Conservation (phyloP, 2,888 invertebrate genomes). For the Heterodera filipjevi region DNA sequence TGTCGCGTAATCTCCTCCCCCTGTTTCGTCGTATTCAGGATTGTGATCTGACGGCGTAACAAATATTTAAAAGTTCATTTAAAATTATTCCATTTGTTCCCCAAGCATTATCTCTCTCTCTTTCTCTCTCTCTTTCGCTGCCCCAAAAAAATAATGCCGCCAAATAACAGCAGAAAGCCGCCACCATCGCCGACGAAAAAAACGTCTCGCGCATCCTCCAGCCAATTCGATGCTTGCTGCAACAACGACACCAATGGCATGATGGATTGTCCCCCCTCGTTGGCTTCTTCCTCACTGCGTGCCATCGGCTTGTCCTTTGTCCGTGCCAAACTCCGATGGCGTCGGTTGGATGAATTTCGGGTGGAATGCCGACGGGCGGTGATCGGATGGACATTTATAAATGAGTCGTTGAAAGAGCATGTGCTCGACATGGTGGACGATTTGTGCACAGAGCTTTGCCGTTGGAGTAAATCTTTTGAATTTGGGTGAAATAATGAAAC, state of each 20-base stretch:
- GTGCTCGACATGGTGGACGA: constrained; percentile 38
- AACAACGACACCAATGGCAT: background rate
- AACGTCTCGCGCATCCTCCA: background rate
- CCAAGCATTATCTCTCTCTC: background rate
- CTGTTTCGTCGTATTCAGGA: too few species aligned
- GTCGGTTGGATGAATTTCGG: constrained; percentile 36
- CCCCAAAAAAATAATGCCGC: background rate
- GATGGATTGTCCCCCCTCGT: background rate
- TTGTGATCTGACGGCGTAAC: too few species aligned
- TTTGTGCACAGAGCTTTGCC: constrained; percentile 37
- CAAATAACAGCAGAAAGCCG: background rate
- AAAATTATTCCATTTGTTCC: too few species aligned
- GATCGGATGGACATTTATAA: constrained; percentile 32
- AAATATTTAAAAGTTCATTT: too few species aligned
- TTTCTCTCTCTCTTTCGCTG: background rate
- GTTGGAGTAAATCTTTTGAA: constrained; percentile 39
- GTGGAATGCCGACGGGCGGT: constrained; percentile 36
- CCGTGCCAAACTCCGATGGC: constrained; percentile 42
- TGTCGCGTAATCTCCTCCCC: too few species aligned
- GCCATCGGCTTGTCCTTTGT: constrained; percentile 35
- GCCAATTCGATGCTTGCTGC: background rate
- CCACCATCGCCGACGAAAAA: background rate
- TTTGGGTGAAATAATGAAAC: too few species aligned
- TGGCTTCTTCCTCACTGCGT: constrained; percentile 15
- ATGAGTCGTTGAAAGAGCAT: constrained; percentile 23